Evolutionary conservation across 2,797 vertebrate species (phyloP), one percentile per base, ranked within the genome.

Genomic region (Siniperca obscura): DNA sequence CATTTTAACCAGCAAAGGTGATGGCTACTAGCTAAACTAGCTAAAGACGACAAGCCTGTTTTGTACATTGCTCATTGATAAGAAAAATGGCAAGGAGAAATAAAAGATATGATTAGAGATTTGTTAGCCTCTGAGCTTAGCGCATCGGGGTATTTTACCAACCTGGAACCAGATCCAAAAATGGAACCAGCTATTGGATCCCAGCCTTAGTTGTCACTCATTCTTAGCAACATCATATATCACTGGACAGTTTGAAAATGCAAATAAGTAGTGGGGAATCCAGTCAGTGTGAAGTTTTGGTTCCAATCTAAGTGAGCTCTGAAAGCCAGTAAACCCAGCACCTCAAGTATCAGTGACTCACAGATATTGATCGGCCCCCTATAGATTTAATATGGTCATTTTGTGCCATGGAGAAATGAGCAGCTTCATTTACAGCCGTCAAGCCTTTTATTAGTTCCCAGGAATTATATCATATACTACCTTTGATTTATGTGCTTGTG

Each of bases 401-500:
- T 64, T 48, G 40, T 11, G 0, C 62, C 55, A 0, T 21, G 16
- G 30, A 44, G 72, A 71, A 81, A 74, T 44, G 52, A 86, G 64
- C 44, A 13, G 34, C 44, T 66, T 48, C n/a, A 50, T 10, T 62
- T 62, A 68, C 30, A 61, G 68, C 76, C 22, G 38, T 67, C 71
- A 25, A 46, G 50, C 8, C 13, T 81, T 80, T 82, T 81, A 87
- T 78, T 77, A 71, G 55, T 69, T 68, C 48, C 44, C 46, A 17
- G 48, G 62, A 81, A 53, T 72, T 30, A 59, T 52, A 44, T 50
- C 42, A 30, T 38, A 53, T n/a, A 78, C 52, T 30, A 3, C 68
- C 59, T 79, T 56, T 73, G 81, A 86, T 83, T 81, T 74, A 76
- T 76, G 69, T 57, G 53, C 19, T 0, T 21, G 72, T 60, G 42